Percentiles rank a stretch among this genome's conserved stretches.
Conservation (phyloP, 2,888 invertebrate species). For the Gastrophysa polygoni region DNA sequence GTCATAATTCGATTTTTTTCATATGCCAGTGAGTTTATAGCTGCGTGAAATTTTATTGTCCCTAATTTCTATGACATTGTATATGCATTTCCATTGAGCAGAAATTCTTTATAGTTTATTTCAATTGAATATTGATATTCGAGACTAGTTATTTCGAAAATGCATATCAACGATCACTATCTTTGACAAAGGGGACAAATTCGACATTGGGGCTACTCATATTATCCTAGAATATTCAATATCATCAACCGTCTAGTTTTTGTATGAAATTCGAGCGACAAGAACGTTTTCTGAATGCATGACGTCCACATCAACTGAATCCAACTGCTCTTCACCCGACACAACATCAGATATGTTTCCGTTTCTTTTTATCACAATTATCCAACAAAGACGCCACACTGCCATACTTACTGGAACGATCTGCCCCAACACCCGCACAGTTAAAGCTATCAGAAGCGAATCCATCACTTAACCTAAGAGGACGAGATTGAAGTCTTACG, state of each 20-base stretch:
- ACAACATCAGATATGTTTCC: slow-evolving; percentile 56
- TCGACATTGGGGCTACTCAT: too few species aligned
- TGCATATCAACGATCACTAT: too few species aligned
- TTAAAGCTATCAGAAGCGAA: slow-evolving; percentile 17
- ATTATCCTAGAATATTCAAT: neutral
- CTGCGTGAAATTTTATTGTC: too few species aligned
- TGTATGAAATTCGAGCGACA: neutral
- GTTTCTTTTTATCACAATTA: slow-evolving; percentile 49
- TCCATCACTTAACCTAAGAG: slow-evolving; percentile 41
- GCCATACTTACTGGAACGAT: slow-evolving; percentile 48
- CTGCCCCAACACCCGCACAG: slow-evolving; percentile 6
- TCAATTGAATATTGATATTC: too few species aligned
- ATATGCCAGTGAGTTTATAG: too few species aligned
- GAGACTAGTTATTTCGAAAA: too few species aligned
- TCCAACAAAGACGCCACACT: slow-evolving; percentile 51
- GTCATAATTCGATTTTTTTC: too few species aligned
- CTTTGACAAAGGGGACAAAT: too few species aligned
- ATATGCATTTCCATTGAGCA: too few species aligned
- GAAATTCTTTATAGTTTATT: too few species aligned
- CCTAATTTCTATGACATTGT: too few species aligned
- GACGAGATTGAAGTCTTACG: slow-evolving; percentile 51
- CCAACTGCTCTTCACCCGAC: slow-evolving; percentile 51
- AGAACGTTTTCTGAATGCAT: neutral
- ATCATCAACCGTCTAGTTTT: neutral
- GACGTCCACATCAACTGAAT: neutral